A percentile compares a stretch with the other conserved stretches of the same genome.
Conservation (phyloP, 2,888 invertebrate species). For the Anthophora plumipes region DNA sequence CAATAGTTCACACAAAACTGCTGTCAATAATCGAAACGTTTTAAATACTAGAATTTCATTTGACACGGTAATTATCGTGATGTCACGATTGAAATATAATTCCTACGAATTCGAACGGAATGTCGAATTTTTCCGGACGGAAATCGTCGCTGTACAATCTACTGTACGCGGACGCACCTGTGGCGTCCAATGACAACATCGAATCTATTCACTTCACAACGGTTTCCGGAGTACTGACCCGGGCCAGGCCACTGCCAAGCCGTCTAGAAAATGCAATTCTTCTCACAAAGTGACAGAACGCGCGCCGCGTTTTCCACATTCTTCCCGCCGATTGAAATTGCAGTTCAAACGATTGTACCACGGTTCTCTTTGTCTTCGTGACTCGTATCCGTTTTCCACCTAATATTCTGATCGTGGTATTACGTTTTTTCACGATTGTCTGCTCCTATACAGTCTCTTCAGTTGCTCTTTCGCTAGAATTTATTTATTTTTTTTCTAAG, state of each 20-base stretch:
- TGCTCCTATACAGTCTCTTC: neutral
- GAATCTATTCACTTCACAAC: slow-evolving; percentile 25
- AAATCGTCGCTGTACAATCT: neutral
- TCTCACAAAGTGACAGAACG: slow-evolving; percentile 15
- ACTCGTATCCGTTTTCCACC: slow-evolving; percentile 53
- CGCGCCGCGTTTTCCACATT: slow-evolving; percentile 36
- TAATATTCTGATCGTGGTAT: slow-evolving; percentile 65
- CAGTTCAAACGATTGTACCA: slow-evolving; percentile 56
- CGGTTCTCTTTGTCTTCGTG: slow-evolving; percentile 55
- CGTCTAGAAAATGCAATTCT: slow-evolving; percentile 46
- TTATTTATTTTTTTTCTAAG: slow-evolving; percentile 25
- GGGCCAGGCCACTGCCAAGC: neutral
- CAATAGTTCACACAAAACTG: neutral
- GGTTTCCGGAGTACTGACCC: neutral
- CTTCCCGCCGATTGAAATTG: slow-evolving; percentile 54
- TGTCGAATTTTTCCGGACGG: slow-evolving; percentile 1
- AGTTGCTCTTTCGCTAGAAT: slow-evolving; percentile 12
- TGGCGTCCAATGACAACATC: slow-evolving; percentile 4
- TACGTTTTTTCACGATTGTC: slow-evolving; percentile 54
- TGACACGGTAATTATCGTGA: neutral
- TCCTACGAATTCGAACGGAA: neutral
- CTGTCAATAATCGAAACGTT: neutral
- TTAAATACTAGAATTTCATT: neutral
- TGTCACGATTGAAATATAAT: neutral
- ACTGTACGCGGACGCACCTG: neutral